Conservation (phyloP, 2,113 vertebrate genomes). For the Ardeotis arabs region DNA sequence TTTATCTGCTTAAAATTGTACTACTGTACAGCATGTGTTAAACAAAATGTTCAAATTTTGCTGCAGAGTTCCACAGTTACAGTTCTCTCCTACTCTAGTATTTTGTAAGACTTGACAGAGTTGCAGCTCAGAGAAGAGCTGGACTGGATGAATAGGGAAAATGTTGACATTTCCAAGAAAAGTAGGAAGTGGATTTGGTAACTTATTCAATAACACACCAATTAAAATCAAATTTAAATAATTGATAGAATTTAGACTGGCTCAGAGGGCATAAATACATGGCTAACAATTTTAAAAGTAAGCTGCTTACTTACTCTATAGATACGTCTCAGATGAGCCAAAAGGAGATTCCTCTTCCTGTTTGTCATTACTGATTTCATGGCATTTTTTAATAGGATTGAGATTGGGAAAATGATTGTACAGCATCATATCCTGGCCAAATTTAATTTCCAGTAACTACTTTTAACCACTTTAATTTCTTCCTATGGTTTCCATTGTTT, state of each 20-base stretch:
- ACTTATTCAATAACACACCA: neutral
- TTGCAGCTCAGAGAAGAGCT: neutral
- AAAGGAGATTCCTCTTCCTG: neutral
- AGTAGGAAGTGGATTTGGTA: slow-evolving; percentile 12
- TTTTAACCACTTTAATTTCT: neutral
- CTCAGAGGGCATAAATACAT: neutral
- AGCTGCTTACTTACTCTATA: neutral
- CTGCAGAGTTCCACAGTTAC: neutral
- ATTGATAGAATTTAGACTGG: neutral
- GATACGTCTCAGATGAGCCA: neutral
- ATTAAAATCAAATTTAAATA: neutral
- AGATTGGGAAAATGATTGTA: neutral
- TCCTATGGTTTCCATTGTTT: neutral
- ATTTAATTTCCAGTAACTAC: neutral
- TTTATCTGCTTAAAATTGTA: neutral
- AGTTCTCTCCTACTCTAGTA: neutral
- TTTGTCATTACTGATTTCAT: neutral
- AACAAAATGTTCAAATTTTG: neutral
- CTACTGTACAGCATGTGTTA: neutral
- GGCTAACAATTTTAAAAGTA: neutral
- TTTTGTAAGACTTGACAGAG: neutral
- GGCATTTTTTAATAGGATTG: neutral
- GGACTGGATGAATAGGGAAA: neutral
- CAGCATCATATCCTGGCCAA: neutral
- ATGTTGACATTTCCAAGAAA: slow-evolving; percentile 10